Conservation (phyloP, 2,888 invertebrate species). For the Phytoseiulus persimilis region DNA sequence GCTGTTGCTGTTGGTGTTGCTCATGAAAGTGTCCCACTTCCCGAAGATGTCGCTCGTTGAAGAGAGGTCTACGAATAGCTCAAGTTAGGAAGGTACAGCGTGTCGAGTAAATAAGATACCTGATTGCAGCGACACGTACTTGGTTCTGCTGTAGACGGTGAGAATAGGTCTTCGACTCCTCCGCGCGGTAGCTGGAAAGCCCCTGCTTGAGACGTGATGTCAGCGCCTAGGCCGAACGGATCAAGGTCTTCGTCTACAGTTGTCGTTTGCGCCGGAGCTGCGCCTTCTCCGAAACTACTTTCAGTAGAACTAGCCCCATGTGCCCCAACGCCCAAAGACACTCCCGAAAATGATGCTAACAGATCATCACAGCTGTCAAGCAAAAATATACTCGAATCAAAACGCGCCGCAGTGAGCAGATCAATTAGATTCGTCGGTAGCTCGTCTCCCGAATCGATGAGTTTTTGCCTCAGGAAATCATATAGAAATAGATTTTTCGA, state of each 20-base stretch:
- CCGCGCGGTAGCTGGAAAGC: neutral
- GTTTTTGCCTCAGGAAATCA: neutral
- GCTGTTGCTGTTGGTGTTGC: neutral
- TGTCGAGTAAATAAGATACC: neutral
- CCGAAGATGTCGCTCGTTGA: conserved; percentile 15
- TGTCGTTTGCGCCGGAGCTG: neutral
- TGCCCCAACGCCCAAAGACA: neutral
- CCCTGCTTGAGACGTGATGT: neutral
- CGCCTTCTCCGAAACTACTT: neutral
- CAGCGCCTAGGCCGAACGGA: neutral
- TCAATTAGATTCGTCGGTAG: neutral
- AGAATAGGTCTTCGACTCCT: neutral
- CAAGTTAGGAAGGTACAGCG: neutral
- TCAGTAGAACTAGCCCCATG: neutral
- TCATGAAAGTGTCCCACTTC: conserved; percentile 24
- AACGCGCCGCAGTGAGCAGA: neutral
- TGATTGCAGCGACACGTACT: neutral
- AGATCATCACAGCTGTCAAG: neutral
- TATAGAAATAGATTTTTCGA: neutral
- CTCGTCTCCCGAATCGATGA: neutral
- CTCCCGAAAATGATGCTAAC: neutral
- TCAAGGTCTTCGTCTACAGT: neutral
- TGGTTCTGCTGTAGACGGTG: neutral
- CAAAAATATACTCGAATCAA: neutral
- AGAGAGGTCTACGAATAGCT: neutral